Percentiles rank a stretch among this genome's conserved stretches.
phyloP scores from a whole-genome alignment of 2,888 invertebrate species.

The Eilema griseolum region DNA sequence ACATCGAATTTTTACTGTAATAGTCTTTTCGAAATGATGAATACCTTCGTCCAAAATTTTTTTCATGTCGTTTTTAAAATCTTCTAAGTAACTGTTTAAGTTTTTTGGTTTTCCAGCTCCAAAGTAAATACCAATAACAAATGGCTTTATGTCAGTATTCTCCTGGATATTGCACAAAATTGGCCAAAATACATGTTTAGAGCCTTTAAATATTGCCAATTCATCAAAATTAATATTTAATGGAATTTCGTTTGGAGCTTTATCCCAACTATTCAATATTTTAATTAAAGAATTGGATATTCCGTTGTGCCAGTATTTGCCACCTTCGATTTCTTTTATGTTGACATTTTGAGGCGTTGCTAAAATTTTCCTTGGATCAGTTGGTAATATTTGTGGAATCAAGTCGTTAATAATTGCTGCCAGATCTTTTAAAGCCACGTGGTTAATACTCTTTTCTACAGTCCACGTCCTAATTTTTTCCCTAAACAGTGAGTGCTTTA shows the following conservation, averaged over 20 bases:
- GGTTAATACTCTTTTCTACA: not conserved
- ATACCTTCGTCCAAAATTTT: constrained; percentile 22
- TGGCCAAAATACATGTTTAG: constrained; percentile 42
- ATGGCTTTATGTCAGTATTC: constrained; percentile 24
- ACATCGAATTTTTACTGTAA: constrained; percentile 26
- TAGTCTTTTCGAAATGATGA: constrained; percentile 9
- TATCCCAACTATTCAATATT: no score
- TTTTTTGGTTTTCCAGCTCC: constrained; percentile 36
- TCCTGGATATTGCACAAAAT: no score
- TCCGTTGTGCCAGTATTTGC: constrained; percentile 44
- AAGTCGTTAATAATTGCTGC: no score
- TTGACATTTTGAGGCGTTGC: constrained; percentile 21
- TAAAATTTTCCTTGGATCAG: constrained; percentile 27
- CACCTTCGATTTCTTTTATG: constrained; percentile 30
- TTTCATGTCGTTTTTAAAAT: constrained; percentile 22
- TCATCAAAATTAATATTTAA: no score
- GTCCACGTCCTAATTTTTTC: not conserved
- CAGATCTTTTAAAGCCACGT: not conserved
- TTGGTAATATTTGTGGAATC: no score
- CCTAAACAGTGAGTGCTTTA: no score
- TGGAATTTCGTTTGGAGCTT: no score
- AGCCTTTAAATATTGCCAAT: constrained; percentile 12
- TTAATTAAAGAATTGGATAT: no score
- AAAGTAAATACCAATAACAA: constrained; percentile 38
- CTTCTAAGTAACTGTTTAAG: constrained; percentile 23